These are phyloP conservation scores for Acrossocheilus fasciatus DNA, from an alignment of 2,797 vertebrate genomes.

Conservation along the genomic window DNA sequence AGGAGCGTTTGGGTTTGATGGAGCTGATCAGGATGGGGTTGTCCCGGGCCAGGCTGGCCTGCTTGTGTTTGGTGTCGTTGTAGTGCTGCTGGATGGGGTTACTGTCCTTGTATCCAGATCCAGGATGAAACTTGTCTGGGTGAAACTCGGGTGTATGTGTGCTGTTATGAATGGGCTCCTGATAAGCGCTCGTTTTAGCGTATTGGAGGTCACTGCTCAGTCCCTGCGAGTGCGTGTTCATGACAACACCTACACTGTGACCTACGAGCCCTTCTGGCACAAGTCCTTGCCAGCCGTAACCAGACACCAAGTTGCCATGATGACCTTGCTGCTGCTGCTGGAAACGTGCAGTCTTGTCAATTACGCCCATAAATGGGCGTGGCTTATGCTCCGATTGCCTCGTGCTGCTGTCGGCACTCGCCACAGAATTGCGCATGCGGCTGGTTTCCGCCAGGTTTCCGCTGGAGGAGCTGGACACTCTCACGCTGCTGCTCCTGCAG, in stretches of 20 bases:
- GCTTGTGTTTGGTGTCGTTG: constrained; percentile 79
- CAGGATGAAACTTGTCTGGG: constrained; percentile 29
- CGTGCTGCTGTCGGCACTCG: constrained; percentile 62
- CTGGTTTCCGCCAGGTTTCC: constrained; percentile 83
- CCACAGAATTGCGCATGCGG: constrained; percentile 61
- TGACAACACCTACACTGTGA: constrained; percentile 69
- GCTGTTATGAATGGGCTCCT: constrained; percentile 79
- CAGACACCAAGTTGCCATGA: constrained; percentile 54
- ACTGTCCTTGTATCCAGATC: constrained; percentile 68
- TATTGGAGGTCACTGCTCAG: constrained; percentile 80
- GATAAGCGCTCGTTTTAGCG: constrained; percentile 75
- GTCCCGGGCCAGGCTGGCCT: constrained; percentile 82
- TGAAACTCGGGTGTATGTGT: constrained; percentile 64
- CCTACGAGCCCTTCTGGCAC: constrained; percentile 71
- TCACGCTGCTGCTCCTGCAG: constrained; percentile 72
- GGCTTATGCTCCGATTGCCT: constrained; percentile 85
- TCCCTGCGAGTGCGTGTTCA: constrained; percentile 75
- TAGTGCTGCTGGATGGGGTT: constrained; percentile 74
- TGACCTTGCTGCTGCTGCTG: constrained; percentile 76
- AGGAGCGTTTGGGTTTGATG: constrained; percentile 95
- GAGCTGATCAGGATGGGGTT: constrained; percentile 82
- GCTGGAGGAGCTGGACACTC: constrained; percentile 85
- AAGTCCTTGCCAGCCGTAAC: constrained; percentile 80
- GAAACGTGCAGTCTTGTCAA: constrained; percentile 92
- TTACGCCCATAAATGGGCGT: constrained; percentile 97